Evolutionary conservation across 1,140 invertebrate genomes (phyloP), one percentile per base, ranked within the genome.

Genomic region (Physella acuta): DNA sequence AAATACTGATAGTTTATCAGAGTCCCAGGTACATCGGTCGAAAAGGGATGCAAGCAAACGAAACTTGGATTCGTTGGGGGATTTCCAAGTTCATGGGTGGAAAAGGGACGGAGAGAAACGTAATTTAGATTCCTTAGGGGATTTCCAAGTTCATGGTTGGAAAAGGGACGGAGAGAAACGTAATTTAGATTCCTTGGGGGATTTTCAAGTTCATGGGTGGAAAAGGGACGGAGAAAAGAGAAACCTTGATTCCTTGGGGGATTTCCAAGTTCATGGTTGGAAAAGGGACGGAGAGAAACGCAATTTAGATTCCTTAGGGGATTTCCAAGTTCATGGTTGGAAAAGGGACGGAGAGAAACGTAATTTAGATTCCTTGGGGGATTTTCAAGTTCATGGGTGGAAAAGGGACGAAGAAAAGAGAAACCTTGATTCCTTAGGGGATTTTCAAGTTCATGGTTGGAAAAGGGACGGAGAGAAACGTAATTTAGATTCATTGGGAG

Each of bases 381-480:
- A 31, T 4, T 56, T 56, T 56, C 5, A 56, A 3, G 55, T 56
- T 11, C 55, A 56, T n/a, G 55, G 55, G 20, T 56, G 55, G 55
- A 56, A 56, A 20, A 56, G 55, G 33, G 55, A 56, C 28, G 55
- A 56, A 31, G 55, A 56, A 14, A 56, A 56, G 20, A 56, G 55
- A 56, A 31, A 26, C 30, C 28, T 56, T 3, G 55, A 56, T 30
- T 56, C 55, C 30, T 56, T 56, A 56, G 55, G 55, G 30, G 55
- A 31, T 20, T 56, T 56, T 56, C 5, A 56, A 3, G 55, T 56
- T 3, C 55, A 56, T 30, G 55, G 55, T 16, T 56, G 55, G 55
- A 56, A 56, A 20, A 56, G 55, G 20, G 55, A 56, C 28, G 55
- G 33, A 3, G 55, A 56, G 11, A 56, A 56, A 56, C 30, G 55